Percentiles rank a stretch among this genome's conserved stretches.
Evolutionary conservation across 1,140 invertebrate genomes (phyloP).

Genomic region (Drosophila tsacasi): DNA sequence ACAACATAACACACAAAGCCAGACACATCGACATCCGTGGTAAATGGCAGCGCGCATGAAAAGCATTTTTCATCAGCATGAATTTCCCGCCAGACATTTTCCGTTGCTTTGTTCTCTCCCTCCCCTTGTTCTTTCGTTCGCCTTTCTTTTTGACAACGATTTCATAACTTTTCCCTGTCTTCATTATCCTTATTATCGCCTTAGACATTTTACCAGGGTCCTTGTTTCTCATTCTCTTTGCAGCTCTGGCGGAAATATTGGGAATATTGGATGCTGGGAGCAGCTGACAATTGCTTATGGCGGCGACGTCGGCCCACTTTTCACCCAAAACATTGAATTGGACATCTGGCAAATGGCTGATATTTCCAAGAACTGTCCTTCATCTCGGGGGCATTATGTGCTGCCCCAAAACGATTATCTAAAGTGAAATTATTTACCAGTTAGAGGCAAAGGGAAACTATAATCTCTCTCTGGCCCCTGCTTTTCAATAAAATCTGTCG

Average conservation of each 20-base stretch:
- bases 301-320: slow-evolving; percentile 7
- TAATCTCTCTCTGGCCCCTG: not conserved
- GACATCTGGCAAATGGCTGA: slow-evolving; percentile 31
- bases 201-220: slow-evolving; percentile 56
- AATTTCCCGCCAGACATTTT: slow-evolving; percentile 76
- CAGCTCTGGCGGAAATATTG: slow-evolving; percentile 25
- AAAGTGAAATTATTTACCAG: slow-evolving; percentile 49
- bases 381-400: slow-evolving; percentile 23
- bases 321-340: slow-evolving; percentile 21
- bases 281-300: slow-evolving; percentile 42
- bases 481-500: slow-evolving; percentile 22
- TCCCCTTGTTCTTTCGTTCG: slow-evolving; percentile 13
- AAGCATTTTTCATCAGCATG: slow-evolving; percentile 82
- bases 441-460: slow-evolving; percentile 23
- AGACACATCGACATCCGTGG: slow-evolving; percentile 62
- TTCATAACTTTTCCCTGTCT: slow-evolving; percentile 78
- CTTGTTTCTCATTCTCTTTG: not conserved
- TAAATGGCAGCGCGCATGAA: slow-evolving; percentile 77
- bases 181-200: slow-evolving; percentile 83
- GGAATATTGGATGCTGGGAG: slow-evolving; percentile 33
- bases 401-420: slow-evolving; percentile 40
- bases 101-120: slow-evolving; percentile 65
- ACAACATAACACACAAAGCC: slow-evolving; percentile 35
- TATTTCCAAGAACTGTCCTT: slow-evolving; percentile 18
- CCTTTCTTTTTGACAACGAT: slow-evolving; percentile 54